These are phyloP conservation scores for Oreochromis aureus DNA, from an alignment of 2,113 vertebrate species.

Conservation along the genomic window DNA sequence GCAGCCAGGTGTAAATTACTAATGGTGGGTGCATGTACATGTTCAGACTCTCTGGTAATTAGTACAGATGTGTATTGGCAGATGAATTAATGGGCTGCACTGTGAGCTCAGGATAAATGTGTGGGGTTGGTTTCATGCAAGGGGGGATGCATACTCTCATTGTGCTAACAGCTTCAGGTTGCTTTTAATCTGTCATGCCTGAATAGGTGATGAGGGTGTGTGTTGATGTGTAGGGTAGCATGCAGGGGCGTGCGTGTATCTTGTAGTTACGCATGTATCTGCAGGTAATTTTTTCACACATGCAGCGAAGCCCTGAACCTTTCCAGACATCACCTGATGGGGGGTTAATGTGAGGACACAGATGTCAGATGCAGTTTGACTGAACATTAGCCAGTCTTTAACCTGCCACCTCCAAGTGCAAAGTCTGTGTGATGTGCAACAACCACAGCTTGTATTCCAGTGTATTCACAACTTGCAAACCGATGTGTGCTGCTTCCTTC, in stretches of 20 bases:
- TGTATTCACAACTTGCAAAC: neutral
- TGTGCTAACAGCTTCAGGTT: neutral
- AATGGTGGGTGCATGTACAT: neutral
- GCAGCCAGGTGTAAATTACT: slow-evolving; percentile 13
- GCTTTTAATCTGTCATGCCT: neutral
- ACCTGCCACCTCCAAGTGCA: neutral
- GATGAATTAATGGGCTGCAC: neutral
- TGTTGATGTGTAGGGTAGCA: neutral
- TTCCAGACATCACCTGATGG: neutral
- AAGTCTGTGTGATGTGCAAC: neutral
- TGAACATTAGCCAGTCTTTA: neutral
- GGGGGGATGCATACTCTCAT: neutral
- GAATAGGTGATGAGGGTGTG: neutral
- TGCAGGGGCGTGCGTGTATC: neutral
- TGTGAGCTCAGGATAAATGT: neutral
- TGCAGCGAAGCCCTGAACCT: neutral
- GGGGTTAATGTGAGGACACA: neutral
- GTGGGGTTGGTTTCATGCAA: neutral
- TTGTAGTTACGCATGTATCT: neutral
- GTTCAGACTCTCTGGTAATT: neutral
- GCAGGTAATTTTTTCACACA: neutral
- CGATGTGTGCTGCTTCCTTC: neutral
- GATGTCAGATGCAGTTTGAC: neutral
- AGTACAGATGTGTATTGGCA: neutral
- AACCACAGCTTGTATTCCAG: neutral